Conservation (phyloP, 2,113 vertebrate species). For the Nyctereutes procyonoides region DNA sequence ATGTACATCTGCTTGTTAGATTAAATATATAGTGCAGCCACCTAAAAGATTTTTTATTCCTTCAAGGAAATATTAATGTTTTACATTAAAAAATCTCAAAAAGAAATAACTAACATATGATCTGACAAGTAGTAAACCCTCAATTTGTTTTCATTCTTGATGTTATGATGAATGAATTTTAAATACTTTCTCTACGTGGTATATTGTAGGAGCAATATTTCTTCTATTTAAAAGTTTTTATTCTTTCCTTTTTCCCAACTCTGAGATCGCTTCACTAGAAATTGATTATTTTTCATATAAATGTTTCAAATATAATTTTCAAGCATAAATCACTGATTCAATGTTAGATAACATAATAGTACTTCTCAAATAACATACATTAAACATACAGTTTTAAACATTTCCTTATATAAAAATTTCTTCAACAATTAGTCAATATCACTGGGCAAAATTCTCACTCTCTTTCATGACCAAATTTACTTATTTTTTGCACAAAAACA, state of each 20-base stretch:
- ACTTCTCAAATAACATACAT: not conserved
- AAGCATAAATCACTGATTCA: not conserved
- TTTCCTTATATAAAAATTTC: not conserved
- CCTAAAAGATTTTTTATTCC: not conserved
- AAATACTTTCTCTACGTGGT: not conserved
- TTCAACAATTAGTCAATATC: not conserved
- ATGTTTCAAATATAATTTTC: constrained; percentile 29
- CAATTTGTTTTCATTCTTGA: not conserved
- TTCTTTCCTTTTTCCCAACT: not conserved
- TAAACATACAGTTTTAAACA: not conserved
- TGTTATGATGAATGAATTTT: not conserved
- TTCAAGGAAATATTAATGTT: not conserved
- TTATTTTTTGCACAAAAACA: not conserved
- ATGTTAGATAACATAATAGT: not conserved
- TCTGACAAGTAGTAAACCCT: not conserved
- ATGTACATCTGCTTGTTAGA: not conserved
- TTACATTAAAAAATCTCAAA: not conserved
- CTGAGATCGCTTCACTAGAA: not conserved
- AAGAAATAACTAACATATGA: not conserved
- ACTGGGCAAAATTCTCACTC: not conserved
- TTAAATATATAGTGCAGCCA: not conserved
- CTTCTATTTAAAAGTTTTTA: not conserved
- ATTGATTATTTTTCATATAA: not conserved
- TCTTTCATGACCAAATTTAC: not conserved
- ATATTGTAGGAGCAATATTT: not conserved